Evolutionary conservation across 1,140 invertebrate genomes (phyloP).

Genomic region (Bradysia coprophila): DNA sequence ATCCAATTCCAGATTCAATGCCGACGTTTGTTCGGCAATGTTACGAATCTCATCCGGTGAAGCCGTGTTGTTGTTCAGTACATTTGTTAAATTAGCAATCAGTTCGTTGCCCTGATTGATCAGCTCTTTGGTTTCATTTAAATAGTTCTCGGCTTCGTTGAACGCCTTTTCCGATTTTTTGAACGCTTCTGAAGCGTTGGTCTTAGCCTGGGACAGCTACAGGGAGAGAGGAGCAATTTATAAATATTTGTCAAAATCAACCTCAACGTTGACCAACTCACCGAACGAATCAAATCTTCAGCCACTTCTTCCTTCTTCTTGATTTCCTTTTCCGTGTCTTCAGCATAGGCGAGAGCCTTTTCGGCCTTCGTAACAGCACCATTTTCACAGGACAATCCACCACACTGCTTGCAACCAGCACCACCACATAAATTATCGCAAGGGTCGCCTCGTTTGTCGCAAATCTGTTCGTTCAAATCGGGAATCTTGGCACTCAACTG

Average conservation of each 20-base stretch:
- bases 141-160: conserved; percentile 26
- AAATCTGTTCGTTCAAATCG: conserved; percentile 74
- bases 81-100: conserved; percentile 51
- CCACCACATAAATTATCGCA: conserved; percentile 87
- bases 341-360: conserved; percentile 66
- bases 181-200: conserved; percentile 30
- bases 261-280: not conserved
- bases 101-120: conserved; percentile 31
- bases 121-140: conserved; percentile 26
- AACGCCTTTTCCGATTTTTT: conserved; percentile 28
- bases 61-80: conserved; percentile 54
- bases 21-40: conserved; percentile 35
- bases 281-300: conserved; percentile 30
- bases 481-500: conserved; percentile 55
- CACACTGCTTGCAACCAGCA: conserved; percentile 81
- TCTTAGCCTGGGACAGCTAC: conserved; percentile 29
- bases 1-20: conserved; percentile 40
- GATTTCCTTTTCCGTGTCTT: conserved; percentile 61
- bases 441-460: conserved; percentile 65
- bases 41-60: conserved; percentile 64
- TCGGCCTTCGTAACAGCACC: conserved; percentile 76
- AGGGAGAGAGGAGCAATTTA: not conserved
- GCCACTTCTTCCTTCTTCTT: conserved; percentile 64
- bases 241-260: not conserved
- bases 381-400: conserved; percentile 71